Conservation (phyloP, 2,113 vertebrate genomes). For the Perca fluviatilis region DNA sequence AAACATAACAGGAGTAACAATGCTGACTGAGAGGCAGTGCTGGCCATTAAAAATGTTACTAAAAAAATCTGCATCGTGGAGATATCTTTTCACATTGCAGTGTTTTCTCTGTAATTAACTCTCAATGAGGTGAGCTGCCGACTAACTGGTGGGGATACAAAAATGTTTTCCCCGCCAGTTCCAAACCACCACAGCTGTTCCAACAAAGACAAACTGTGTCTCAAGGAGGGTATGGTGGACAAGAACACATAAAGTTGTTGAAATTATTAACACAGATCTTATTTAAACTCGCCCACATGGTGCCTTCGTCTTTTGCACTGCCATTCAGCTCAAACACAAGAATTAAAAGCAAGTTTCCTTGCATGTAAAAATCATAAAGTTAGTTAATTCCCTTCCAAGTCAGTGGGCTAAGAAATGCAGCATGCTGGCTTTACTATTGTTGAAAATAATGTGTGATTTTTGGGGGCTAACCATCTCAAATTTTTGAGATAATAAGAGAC, state of each 20-base stretch:
- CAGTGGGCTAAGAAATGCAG: not conserved
- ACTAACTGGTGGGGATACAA: not conserved
- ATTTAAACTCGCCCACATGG: not conserved
- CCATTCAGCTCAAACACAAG: not conserved
- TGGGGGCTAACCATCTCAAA: not conserved
- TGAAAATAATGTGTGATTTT: not conserved
- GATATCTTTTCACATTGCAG: conserved; percentile 5
- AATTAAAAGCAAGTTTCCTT: conserved; percentile 1
- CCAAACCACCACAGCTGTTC: not conserved
- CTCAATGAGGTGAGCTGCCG: not conserved
- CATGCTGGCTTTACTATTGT: not conserved
- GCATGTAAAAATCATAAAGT: not conserved
- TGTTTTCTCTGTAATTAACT: conserved; percentile 28
- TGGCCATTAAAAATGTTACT: conserved; percentile 13
- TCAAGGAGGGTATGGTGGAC: not conserved
- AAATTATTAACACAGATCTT: not conserved
- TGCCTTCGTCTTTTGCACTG: not conserved
- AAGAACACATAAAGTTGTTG: not conserved
- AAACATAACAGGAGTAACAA: conserved; percentile 63
- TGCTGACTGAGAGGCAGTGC: conserved; percentile 26
- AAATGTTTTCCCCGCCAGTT: not conserved
- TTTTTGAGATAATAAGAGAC: not conserved
- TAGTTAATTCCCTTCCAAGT: not conserved
- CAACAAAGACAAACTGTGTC: not conserved
- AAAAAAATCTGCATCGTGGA: conserved; percentile 1